phyloP scores from a whole-genome alignment of 2,113 vertebrate species.

The Tachysurus vachellii region DNA sequence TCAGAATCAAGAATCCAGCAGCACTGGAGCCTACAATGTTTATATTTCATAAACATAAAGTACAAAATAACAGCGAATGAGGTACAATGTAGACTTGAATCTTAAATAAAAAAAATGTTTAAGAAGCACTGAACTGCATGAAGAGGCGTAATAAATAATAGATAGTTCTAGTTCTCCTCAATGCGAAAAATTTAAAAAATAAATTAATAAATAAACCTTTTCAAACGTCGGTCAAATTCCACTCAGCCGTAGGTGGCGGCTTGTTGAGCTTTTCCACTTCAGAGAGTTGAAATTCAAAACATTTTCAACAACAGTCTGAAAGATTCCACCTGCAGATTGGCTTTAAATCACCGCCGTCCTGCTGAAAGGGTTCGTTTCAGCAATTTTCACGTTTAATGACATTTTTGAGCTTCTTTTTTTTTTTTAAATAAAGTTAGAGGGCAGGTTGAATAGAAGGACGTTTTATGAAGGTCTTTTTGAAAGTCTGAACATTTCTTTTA shows the following conservation, averaged over 20 bases:
- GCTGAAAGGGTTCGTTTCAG: background rate
- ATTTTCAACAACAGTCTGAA: constrained; percentile 1
- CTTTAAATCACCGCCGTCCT: background rate
- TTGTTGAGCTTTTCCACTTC: constrained; percentile 30
- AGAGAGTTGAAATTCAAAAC: constrained; percentile 30
- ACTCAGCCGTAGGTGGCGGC: background rate
- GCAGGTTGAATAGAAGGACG: background rate
- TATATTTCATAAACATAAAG: no score
- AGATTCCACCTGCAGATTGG: constrained; percentile 3
- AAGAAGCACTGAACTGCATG: background rate
- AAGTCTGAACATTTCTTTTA: background rate
- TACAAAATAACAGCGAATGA: no score
- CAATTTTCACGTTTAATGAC: background rate
- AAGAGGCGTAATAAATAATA: constrained; percentile 10
- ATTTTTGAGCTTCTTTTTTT: background rate
- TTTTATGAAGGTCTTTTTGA: constrained; percentile 12
- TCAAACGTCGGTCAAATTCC: background rate
- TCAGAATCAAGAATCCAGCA: background rate
- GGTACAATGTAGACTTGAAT: background rate
- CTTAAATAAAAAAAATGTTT: background rate
- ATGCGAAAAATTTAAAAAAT: background rate
- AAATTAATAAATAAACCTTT: background rate
- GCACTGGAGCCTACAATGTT: background rate
- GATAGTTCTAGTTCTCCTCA: background rate
- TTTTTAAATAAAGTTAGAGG: background rate